These are phyloP conservation scores for Hybos culiciformis DNA, from an alignment of 2,888 invertebrate genomes.

Conservation along the genomic window DNA sequence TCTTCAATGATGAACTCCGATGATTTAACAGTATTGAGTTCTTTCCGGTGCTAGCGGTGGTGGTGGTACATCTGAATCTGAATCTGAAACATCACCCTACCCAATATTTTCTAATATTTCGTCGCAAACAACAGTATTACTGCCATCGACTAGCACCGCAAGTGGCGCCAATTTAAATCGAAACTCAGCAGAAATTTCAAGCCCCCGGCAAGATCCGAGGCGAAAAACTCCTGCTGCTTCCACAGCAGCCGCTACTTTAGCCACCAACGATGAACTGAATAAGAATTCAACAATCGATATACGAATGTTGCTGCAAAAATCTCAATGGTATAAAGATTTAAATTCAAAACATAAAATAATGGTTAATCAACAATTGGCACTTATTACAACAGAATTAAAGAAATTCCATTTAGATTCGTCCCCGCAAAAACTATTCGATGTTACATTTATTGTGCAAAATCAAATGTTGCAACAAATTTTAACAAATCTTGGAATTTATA, in stretches of 20 bases:
- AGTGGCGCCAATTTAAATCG: background rate
- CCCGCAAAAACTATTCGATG: conserved; percentile 42
- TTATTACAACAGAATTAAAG: conserved; percentile 46
- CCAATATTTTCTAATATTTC: background rate
- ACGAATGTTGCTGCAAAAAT: conserved; percentile 50
- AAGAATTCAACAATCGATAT: conserved; percentile 34
- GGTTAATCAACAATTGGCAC: conserved; percentile 53
- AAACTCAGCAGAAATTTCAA: conserved; percentile 8
- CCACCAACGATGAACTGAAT: background rate
- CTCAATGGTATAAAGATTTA: conserved; percentile 55
- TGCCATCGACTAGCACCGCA: background rate
- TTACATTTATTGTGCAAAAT: conserved; percentile 40
- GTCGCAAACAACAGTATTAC: background rate
- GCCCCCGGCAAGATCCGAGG: conserved; percentile 29
- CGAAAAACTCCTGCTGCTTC: conserved; percentile 18
- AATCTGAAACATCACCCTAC: background rate
- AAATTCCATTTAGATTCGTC: conserved; percentile 45
- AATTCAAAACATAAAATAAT: conserved; percentile 59
- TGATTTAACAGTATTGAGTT: no score
- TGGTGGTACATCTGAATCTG: conserved; percentile 15
- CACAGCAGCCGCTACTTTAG: background rate
- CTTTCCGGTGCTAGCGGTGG: conserved; percentile 12
- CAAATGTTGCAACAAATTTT: conserved; percentile 44
- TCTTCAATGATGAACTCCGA: no score
- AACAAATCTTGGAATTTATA: conserved; percentile 45